A percentile compares a stretch with the other conserved stretches of the same genome.
phyloP scores from a whole-genome alignment of 2,888 invertebrate species.

The Xylocampa areola region DNA sequence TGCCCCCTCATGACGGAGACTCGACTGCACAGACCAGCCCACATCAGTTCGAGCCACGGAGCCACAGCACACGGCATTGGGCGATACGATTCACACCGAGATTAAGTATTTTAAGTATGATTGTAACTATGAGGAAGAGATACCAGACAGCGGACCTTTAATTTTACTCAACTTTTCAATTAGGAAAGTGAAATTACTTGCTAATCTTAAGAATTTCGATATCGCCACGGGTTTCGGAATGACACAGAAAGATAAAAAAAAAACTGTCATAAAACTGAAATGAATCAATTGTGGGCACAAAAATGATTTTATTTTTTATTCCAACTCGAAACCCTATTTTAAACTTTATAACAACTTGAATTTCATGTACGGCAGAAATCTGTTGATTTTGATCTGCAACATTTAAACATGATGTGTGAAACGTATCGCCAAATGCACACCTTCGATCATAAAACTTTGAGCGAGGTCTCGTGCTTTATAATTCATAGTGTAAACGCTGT shows the following conservation, averaged over 20 bases:
- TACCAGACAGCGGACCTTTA: too few species aligned
- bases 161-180: too few species aligned
- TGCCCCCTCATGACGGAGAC: slow-evolving; percentile 99
- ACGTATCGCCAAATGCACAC: slow-evolving; percentile 72
- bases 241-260: too few species aligned
- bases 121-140: neutral
- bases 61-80: slow-evolving; percentile 66
- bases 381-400: neutral
- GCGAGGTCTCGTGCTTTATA: slow-evolving; percentile 80
- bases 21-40: slow-evolving; percentile 93
- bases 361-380: too few species aligned
- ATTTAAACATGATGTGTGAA: slow-evolving; percentile 55
- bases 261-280: too few species aligned
- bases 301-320: too few species aligned
- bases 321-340: too few species aligned
- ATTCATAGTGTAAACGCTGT: slow-evolving; percentile 74
- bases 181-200: too few species aligned
- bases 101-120: slow-evolving; percentile 6
- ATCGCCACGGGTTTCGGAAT: too few species aligned
- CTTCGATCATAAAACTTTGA: slow-evolving; percentile 69
- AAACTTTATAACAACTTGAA: too few species aligned
- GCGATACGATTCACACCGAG: slow-evolving; percentile 70
- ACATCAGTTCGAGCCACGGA: slow-evolving; percentile 72
- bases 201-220: too few species aligned
- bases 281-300: too few species aligned